Base-by-base conservation (phyloP, 2,113 vertebrate species). In the Neodontobutis hainanensis region DNA sequence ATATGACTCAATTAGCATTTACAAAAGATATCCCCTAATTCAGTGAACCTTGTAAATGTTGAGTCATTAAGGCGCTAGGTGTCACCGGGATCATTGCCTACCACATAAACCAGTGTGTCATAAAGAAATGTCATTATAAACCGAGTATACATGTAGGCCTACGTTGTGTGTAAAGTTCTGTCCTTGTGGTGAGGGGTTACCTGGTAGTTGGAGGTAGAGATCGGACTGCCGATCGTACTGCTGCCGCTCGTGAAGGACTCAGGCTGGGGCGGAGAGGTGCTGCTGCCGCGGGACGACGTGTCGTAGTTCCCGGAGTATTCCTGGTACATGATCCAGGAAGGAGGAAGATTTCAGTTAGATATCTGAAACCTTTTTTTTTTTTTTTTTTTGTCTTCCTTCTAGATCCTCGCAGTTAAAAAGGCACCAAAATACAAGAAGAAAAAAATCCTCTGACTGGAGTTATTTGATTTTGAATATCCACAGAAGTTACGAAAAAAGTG, bases 301-400 rank as follows among this genome's bases (percentile, higher is more conserved):
- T 97, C 96, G 94, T 96, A 98, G 92, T 93, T 96, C 93, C 95
- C 94, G 90, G 94, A 92, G 92, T 96, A 99, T 90, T 99, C 97
- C 94, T 98, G 97, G 93, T 96, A 99, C 97, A 99, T 99, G 94
- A 93, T 98, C 96, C 95, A 92, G 89, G 86, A 79, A 70, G 84
- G 68, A 71, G 77, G 78, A 61, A 81, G 78, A 70, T 83, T 85
- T 92, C 86, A 89, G 80, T 63, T 50, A 19, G 75, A 85, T 58
- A 64, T 84, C 78, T 83, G 70, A 73, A 62, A 76, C 66, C 45
- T 65, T 59, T 66, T 63, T 8, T 36, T 16, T 15, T 47, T 43
- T 65, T 59, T 66, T 63, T 8, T 36, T 16, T 15, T 47, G 7
- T 12, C 59, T 27, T 27, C 19, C 19, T 12, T 42, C 47, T 9